Evolutionary conservation across 2,888 invertebrate species (phyloP), one percentile per base, ranked within the genome.

Genomic region (Itoplectis maculator): DNA sequence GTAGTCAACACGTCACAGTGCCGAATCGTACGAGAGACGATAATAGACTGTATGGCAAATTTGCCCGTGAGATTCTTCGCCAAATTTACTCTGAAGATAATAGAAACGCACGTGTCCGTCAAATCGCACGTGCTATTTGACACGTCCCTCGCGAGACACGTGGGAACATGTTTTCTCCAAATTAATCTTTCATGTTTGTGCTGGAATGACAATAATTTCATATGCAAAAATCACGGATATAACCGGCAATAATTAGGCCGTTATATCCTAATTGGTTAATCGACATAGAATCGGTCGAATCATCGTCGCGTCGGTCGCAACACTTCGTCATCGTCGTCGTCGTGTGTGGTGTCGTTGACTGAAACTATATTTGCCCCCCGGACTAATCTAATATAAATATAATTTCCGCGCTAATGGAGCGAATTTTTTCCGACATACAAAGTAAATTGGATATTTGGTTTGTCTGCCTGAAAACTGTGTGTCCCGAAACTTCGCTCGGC

Each of bases 211-310:
- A 47, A 47, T 47, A n/a, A n/a, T 47, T 47, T 6, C 6, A 47
- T 3, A 47, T n/a, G 5, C 6, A 47, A 47, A n/a, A 13, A 0
- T 5, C 47, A 47, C 3, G 47, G n/a, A n/a, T 47, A 47, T 18
- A 18, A 5, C 18, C 15, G 49, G 18, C 8, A 51, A 3, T 9
- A 20, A 51, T 51, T 49, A n/a, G n/a, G n/a, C n/a, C n/a, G n/a
- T n/a, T n/a, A n/a, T n/a, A n/a, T n/a, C n/a, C n/a, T n/a, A n/a
- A n/a, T n/a, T n/a, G 90, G 90, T 90, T 90, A 89, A 90, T 81
- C 85, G 75, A 78, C 89, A 90, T 89, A 87, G 85, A 87, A 86
- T 88, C 89, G 87, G 68, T 63, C 75, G 11, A 49, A 75, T 69
- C 59, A 76, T 63, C 82, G 79, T 72, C n/a, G n/a, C n/a, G n/a